Base-by-base conservation (phyloP, 2,113 vertebrate species). In the Gambusia holbrooki region DNA sequence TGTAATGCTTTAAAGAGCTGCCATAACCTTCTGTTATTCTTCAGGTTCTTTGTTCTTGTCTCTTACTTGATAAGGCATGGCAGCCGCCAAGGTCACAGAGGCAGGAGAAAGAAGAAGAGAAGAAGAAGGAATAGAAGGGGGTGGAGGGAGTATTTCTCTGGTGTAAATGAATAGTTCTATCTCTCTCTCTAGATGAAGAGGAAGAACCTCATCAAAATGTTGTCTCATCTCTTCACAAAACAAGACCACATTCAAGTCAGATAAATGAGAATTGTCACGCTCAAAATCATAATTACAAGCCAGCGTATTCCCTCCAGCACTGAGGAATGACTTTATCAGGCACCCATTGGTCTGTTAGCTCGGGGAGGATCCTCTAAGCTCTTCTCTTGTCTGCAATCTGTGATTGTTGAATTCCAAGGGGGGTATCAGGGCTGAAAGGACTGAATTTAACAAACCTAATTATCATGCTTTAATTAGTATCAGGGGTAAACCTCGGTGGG, bases 371-470 rank as follows among this genome's bases (percentile, higher is more conserved):
- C 87, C 85, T 88, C 83, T 80, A 91, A 91, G 87, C 88, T 90
- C 80, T 84, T 87, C 82, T 88, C 93, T 94, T 92, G 94, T 93
- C 91, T 92, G 90, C 89, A 90, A 93, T 92, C 90, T 94, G 90
- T 73, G 89, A 93, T 90, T 93, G 91, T 90, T 94, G 92, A 92
- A 93, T 94, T 95, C 96, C 96, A 86, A 94, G 93, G 96, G 95
- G 96, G 90, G 95, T 94, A 96, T 95, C 95, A 90, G 93, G 95
- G 96, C 95, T 97, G 96, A 96, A 97, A 97, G 96, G 95, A 95
- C 95, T 95, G 96, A 98, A 99, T 98, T 98, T 97, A 98, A 98
- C 97, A 97, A 98, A 98, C 97, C 97, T 99, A 98, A 99, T 99
- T 99, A 99, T 99, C 96, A 96, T 96, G 95, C 94, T 96, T 99